Evolutionary conservation across 2,888 invertebrate species (phyloP).

Genomic region (Leistus spinibarbis): DNA sequence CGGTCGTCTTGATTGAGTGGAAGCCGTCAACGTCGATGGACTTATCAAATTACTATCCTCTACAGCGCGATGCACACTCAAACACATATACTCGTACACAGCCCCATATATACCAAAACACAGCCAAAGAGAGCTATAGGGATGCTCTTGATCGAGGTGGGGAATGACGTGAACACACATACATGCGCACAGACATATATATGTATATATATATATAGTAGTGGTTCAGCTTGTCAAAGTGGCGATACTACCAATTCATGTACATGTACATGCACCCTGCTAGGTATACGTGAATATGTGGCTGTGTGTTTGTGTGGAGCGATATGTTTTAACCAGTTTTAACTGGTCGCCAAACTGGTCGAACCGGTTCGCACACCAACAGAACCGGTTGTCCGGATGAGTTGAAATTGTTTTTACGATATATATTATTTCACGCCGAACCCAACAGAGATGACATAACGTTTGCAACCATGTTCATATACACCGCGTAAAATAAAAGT

Average conservation of each 20-base stretch:
- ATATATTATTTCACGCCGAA: not conserved
- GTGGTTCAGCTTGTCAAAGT: not conserved
- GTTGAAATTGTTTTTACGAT: not conserved
- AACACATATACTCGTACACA: not conserved
- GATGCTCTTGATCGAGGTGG: too few species aligned
- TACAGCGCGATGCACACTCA: not conserved
- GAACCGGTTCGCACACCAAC: not conserved
- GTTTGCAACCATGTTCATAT: not conserved
- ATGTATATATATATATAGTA: not conserved
- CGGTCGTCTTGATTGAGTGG: slow-evolving; percentile 47
- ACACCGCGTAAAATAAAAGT: not conserved
- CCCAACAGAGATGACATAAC: not conserved
- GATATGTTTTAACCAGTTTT: not conserved
- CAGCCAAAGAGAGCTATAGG: not conserved
- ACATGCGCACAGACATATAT: too few species aligned
- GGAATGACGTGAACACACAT: too few species aligned
- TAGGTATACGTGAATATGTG: not conserved
- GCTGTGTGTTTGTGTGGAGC: not conserved
- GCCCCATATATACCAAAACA: not conserved
- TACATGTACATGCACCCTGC: not conserved
- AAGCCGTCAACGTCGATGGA: slow-evolving; percentile 44
- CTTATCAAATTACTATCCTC: slow-evolving; percentile 44
- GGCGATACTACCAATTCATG: not conserved
- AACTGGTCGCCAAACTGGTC: not conserved
- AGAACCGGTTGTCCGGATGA: too few species aligned